Base-by-base conservation (phyloP, 2,797 vertebrate genomes). In the Zalophus californianus region DNA sequence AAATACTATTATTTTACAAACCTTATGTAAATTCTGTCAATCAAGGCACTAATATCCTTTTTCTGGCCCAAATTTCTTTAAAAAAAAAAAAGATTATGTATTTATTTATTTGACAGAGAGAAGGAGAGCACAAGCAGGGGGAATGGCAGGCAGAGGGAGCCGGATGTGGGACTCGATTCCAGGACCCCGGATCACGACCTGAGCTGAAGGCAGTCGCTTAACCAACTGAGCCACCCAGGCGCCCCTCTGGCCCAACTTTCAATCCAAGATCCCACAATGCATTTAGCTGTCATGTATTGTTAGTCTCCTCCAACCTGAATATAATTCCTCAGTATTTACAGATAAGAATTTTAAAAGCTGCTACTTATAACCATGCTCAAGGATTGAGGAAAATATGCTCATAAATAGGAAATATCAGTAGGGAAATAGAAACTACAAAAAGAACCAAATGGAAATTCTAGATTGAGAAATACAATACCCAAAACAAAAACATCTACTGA, bases 1-100 rank as follows among this genome's bases (percentile, higher is more conserved):
- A 4, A 95, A 83, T 41, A 92, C 38, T 82, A 77, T 92, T 78
- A 60, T 66, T 58, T 68, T 89, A 88, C 60, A 96, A 84, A 52
- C 20, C 3, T 80, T 83, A 83, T 13, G 32, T n/a, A 68, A 73
- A 48, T 56, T 73, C 75, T 92, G 75, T 80, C 73, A 54, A 35
- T 86, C 64, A 86, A 73, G 56, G 27, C 70, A 82, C 20, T 50
- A 84, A 83, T 68, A 66, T 9, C 6, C 41, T 64, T 88, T 83
- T 92, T 83, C 29, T 83, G 60, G 60, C 41, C 68, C 79, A 68
- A 44, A 8, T 44, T 44, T 44, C 44, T 44, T 44, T 44, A 44
- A 44, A 44, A 44, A 44, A 44, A 9, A 44, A 9, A 44, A 9
- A 44, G 8, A 10, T 44, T 44, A 44, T 44, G 44, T 44, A 44